phyloP scores from a whole-genome alignment of 2,888 invertebrate species.

The Entomobrya multifasciata region DNA sequence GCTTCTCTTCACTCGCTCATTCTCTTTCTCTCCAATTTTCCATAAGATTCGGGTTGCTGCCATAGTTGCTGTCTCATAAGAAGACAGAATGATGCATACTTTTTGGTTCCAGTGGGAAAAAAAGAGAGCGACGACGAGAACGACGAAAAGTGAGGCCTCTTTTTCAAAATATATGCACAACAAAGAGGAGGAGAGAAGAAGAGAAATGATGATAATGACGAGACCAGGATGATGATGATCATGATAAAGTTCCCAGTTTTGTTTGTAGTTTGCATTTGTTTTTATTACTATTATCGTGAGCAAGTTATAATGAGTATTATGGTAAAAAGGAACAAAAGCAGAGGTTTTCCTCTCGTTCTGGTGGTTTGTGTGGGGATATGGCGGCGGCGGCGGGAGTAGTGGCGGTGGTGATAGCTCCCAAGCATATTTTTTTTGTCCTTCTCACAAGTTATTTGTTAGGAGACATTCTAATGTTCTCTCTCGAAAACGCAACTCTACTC shows the following conservation, averaged over 20 bases:
- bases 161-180: conserved; percentile 6
- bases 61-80: not conserved
- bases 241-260: conserved; percentile 45
- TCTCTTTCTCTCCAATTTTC: not conserved
- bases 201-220: conserved; percentile 39
- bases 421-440: not conserved
- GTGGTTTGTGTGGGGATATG: conserved; percentile 7
- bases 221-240: conserved; percentile 10
- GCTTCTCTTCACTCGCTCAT: not conserved
- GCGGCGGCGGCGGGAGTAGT: not conserved
- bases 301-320: conserved; percentile 36
- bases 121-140: not conserved
- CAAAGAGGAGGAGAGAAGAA: not conserved
- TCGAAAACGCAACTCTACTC: no score
- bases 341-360: no score
- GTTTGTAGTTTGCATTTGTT: conserved; percentile 31
- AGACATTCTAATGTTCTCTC: no score
- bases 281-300: not conserved
- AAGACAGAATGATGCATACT: conserved; percentile 32
- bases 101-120: conserved; percentile 19
- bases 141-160: no score
- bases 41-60: not conserved
- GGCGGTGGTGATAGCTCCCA: conserved; percentile 2
- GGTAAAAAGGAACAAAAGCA: not conserved
- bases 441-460: not conserved